Conservation (phyloP, 2,113 vertebrate species). For the Hippocampus zosterae region DNA sequence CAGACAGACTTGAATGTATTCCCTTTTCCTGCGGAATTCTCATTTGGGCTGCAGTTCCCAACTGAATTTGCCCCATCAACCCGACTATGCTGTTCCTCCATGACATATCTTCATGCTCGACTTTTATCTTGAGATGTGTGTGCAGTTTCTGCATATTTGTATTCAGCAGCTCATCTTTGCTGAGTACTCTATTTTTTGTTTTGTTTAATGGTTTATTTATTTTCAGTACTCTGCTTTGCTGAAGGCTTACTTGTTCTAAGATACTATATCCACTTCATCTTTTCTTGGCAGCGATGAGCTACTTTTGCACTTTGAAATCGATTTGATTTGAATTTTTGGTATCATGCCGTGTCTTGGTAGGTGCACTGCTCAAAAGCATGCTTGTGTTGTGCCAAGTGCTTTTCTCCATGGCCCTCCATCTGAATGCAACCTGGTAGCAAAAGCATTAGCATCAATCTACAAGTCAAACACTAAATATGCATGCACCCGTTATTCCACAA, state of each 20-base stretch:
- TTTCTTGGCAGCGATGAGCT: slow-evolving; percentile 8
- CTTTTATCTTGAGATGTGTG: slow-evolving; percentile 27
- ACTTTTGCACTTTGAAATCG: background rate
- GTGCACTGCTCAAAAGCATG: background rate
- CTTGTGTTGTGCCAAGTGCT: background rate
- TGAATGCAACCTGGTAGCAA: slow-evolving; percentile 16
- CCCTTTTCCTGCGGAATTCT: slow-evolving; percentile 29
- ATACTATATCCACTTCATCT: background rate
- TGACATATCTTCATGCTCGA: slow-evolving; percentile 17
- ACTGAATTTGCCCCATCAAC: slow-evolving; percentile 13
- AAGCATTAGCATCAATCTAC: background rate
- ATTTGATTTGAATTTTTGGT: slow-evolving; percentile 2
- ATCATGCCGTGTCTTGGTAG: slow-evolving; percentile 13
- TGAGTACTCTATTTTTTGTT: background rate
- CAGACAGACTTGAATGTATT: slow-evolving; percentile 24
- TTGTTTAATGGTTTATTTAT: background rate
- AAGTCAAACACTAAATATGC: slow-evolving; percentile 19
- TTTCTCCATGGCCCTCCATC: background rate
- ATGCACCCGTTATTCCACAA: slow-evolving; percentile 32
- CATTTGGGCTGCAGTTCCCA: slow-evolving; percentile 21
- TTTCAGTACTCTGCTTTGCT: background rate
- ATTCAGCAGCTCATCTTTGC: slow-evolving; percentile 31
- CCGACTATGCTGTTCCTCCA: slow-evolving; percentile 7
- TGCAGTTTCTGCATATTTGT: slow-evolving; percentile 27
- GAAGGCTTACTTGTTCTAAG: slow-evolving; percentile 8